Conservation (phyloP, 1,140 invertebrate species). For the Antheraea pernyi region DNA sequence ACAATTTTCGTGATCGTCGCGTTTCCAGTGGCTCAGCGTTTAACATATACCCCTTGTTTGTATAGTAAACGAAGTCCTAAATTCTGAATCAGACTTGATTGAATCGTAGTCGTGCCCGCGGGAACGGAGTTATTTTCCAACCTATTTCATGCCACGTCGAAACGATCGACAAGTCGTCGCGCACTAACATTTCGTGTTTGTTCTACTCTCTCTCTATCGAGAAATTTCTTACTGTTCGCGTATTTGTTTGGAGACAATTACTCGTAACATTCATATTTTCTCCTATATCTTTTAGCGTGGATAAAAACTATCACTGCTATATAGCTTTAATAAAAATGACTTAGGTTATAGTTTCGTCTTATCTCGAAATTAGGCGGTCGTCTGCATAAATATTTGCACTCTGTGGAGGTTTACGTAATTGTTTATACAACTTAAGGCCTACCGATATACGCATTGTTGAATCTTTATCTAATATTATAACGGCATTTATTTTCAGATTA, state of each 20-base stretch:
- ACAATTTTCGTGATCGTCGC: constrained; percentile 22
- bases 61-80: constrained; percentile 71
- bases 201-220: constrained; percentile 45
- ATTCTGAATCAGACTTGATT: constrained; percentile 74
- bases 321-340: background rate
- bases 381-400: constrained; percentile 3
- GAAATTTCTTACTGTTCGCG: constrained; percentile 70
- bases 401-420: background rate
- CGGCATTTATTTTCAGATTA: constrained; percentile 25
- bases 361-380: background rate
- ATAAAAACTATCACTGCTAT: background rate
- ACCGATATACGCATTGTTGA: background rate
- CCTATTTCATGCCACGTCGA: constrained; percentile 62
- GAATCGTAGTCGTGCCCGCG: constrained; percentile 64
- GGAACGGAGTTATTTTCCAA: constrained; percentile 72
- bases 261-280: constrained; percentile 39
- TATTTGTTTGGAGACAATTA: constrained; percentile 54
- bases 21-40: constrained; percentile 51
- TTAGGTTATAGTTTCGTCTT: background rate
- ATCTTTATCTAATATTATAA: constrained; percentile 1
- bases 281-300: constrained; percentile 26
- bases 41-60: constrained; percentile 42
- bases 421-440: background rate
- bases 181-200: constrained; percentile 43
- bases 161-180: constrained; percentile 53